Conservation (phyloP, 2,888 invertebrate species). For the Biston stratarius region DNA sequence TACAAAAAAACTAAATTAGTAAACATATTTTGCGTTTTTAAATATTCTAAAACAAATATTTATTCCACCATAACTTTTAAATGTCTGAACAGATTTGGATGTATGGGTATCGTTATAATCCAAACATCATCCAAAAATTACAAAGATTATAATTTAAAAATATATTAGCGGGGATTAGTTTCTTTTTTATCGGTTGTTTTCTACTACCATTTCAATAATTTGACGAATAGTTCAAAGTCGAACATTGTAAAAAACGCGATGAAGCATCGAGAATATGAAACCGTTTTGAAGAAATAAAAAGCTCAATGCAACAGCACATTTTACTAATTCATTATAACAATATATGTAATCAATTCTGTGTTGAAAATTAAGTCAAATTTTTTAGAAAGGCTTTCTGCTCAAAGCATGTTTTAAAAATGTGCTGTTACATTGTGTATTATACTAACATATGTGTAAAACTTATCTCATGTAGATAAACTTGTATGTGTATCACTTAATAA, state of each 20-base stretch:
- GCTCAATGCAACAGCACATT: slow-evolving; percentile 3
- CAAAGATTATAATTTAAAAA: too few relatives aligned
- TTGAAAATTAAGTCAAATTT: neutral
- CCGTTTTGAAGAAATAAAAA: neutral
- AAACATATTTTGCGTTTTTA: too few relatives aligned
- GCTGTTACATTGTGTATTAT: slow-evolving; percentile 23
- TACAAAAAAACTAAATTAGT: too few relatives aligned
- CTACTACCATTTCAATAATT: neutral
- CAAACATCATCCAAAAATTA: too few relatives aligned
- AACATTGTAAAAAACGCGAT: slow-evolving; percentile 6
- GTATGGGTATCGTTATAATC: too few relatives aligned
- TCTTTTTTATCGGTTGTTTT: too few relatives aligned
- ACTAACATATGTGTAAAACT: slow-evolving; percentile 11
- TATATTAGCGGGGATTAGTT: too few relatives aligned
- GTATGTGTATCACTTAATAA: slow-evolving; percentile 24
- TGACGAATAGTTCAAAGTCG: neutral
- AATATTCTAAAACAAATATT: too few relatives aligned
- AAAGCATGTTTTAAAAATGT: neutral
- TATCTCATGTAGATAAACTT: slow-evolving; percentile 23
- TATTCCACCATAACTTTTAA: too few relatives aligned
- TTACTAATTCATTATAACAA: neutral
- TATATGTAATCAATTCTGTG: neutral
- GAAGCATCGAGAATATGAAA: neutral
- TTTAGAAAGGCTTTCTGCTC: neutral
- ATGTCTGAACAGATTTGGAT: too few relatives aligned